A percentile compares a stretch with the other conserved stretches of the same genome.
These are phyloP conservation scores for Diadegma fenestrale DNA, from an alignment of 2,888 invertebrate genomes.

Conservation along the genomic window DNA sequence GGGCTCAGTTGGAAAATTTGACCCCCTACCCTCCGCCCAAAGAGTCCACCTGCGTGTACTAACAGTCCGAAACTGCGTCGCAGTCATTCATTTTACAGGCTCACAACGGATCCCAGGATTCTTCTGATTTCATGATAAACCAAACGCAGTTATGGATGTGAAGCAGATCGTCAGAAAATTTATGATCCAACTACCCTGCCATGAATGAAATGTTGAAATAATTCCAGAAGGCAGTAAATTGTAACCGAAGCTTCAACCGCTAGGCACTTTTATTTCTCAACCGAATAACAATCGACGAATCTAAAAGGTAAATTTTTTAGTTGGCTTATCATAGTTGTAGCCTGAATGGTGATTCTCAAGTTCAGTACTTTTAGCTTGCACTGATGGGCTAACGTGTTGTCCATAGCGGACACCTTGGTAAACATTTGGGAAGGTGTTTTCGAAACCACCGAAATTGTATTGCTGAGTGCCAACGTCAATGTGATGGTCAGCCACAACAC, in stretches of 20 bases:
- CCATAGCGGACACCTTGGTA: background rate
- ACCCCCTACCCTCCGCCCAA: background rate
- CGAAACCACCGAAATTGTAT: slow-evolving; percentile 11
- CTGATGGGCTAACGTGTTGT: background rate
- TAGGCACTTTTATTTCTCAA: background rate
- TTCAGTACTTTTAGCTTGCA: background rate
- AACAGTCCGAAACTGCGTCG: slow-evolving; percentile 9
- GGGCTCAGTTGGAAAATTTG: slow-evolving; percentile 50
- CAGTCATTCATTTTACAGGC: slow-evolving; percentile 13
- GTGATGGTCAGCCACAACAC: background rate
- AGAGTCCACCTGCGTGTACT: background rate
- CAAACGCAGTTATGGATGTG: background rate
- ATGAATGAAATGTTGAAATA: background rate
- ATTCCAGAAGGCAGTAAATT: background rate
- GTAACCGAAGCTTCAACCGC: background rate
- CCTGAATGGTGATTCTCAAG: slow-evolving; percentile 3
- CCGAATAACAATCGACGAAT: background rate
- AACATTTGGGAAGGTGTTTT: background rate
- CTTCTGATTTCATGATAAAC: background rate
- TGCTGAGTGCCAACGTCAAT: slow-evolving; percentile 17
- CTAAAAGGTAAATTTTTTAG: slow-evolving; percentile 40
- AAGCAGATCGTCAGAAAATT: background rate
- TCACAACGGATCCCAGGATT: background rate
- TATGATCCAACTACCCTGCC: background rate
- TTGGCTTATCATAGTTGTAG: slow-evolving; percentile 45